Evolutionary conservation across 1,140 invertebrate genomes (phyloP), one percentile per base, ranked within the genome.

Genomic region (Ptiloglossa arizonensis): DNA sequence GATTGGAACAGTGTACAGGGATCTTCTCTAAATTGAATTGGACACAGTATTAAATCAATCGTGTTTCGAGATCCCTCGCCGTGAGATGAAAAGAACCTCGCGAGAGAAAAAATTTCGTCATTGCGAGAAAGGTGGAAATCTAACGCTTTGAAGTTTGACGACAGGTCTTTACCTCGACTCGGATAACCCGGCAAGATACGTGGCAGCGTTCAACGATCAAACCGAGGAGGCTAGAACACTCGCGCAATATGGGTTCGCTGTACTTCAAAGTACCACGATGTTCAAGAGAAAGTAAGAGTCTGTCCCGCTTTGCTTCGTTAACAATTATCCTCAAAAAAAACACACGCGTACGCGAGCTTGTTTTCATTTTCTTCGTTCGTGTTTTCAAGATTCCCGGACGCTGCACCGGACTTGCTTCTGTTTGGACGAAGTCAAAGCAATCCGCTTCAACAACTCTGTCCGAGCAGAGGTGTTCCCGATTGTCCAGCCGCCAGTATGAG

Each of bases 201-300:
- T 96, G 35, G 96, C 96, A 3, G 94, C 94, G 5, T 96, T 96
- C 91, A 96, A 96, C 87, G 93, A 94, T 59, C 96, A 96, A 52
- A 94, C 94, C 1, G 93, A 94, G 52, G 94, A 94, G 81, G 94
- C 95, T 2, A 93, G 94, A 72, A 91, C 93, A 44, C 93, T 95
- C 57, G 94, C 96, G n/a, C 92, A 93, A 82, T 95, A 94, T 73
- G 96, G 95, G 1, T 96, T 95, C 84, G 96, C 96, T 0, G 93
- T 95, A 0, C 90, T 96, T 2, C 94, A 96, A 86, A 94, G 95
- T 0, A 73, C 87, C 9, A 48, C 75, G 11, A 76, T 81, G 73
- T 85, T 87, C 38, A 67, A 83, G 29, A 80, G 80, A 46, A 87
- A 84, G 87, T 88, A 80, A 69, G 76, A 3, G 62, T 52, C 2